Evolutionary conservation across 1,140 invertebrate genomes (phyloP).

Genomic region (Amyelois transitella): DNA sequence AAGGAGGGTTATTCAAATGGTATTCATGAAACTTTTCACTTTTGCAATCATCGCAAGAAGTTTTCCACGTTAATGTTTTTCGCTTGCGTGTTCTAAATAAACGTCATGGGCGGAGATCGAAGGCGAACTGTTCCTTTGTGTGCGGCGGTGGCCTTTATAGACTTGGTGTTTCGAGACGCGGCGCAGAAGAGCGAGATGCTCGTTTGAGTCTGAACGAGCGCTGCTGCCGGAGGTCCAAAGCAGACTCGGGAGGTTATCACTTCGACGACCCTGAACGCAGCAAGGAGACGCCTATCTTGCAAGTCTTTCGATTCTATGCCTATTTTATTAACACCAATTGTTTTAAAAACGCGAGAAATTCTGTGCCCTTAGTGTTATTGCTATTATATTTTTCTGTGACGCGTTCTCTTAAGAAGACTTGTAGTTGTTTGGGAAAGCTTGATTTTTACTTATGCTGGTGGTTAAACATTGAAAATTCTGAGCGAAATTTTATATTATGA

Average conservation of each 20-base stretch:
- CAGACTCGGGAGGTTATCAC: constrained; percentile 53
- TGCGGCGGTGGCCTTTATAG: constrained; percentile 61
- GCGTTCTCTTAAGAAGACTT: too few species aligned
- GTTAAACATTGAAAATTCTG: too few species aligned
- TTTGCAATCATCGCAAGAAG: constrained; percentile 39
- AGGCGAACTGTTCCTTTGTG: constrained; percentile 60
- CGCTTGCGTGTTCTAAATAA: constrained; percentile 25
- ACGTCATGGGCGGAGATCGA: constrained; percentile 61
- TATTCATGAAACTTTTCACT: constrained; percentile 27
- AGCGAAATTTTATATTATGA: too few species aligned
- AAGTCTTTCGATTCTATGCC: background rate
- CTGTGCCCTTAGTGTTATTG: too few species aligned
- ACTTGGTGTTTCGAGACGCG: constrained; percentile 38
- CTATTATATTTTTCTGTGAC: too few species aligned
- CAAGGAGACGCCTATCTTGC: constrained; percentile 35
- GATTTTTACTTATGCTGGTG: too few species aligned
- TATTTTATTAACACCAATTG: background rate
- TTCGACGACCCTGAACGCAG: constrained; percentile 25
- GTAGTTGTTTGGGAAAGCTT: too few species aligned
- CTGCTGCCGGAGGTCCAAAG: constrained; percentile 43
- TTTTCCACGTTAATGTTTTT: constrained; percentile 10
- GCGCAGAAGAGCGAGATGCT: constrained; percentile 57
- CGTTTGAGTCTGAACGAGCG: constrained; percentile 35
- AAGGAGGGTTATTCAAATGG: constrained; percentile 52
- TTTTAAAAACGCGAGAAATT: too few species aligned